Evolutionary conservation across 37 sponge, comb jelly and placozoan genomes (phyloP).

Genomic region (Corticium candelabrum): DNA sequence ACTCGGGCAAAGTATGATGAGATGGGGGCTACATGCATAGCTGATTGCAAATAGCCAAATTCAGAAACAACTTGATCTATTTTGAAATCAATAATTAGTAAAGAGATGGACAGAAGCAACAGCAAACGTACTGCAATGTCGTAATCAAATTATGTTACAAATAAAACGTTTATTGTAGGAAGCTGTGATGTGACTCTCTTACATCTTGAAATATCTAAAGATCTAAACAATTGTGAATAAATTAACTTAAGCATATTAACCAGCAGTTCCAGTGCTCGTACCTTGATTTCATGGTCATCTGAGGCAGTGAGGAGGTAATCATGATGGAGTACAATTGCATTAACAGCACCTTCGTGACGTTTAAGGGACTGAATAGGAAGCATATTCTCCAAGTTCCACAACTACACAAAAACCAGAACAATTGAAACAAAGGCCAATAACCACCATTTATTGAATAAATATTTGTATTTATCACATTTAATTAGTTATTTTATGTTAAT

Average conservation of each 20-base stretch:
- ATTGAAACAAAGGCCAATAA: not conserved
- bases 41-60: not conserved
- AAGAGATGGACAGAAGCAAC: no score
- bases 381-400: constrained; percentile 87
- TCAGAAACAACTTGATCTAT: not conserved
- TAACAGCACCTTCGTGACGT: constrained; percentile 72
- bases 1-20: not conserved
- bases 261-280: no score
- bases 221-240: not conserved
- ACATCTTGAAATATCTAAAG: not conserved
- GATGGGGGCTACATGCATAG: not conserved
- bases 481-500: no score
- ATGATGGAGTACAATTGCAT: constrained; percentile 52
- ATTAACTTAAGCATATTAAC: not conserved
- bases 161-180: no score
- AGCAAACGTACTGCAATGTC: no score
- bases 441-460: not conserved
- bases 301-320: constrained; percentile 80
- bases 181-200: no score
- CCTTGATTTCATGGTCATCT: constrained; percentile 89
- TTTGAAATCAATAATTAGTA: no score
- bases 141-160: no score
- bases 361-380: constrained; percentile 76
- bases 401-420: constrained; percentile 24
- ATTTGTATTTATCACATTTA: no score